phyloP scores from a whole-genome alignment of 2,113 vertebrate genomes.

The Ophiodon elongatus region DNA sequence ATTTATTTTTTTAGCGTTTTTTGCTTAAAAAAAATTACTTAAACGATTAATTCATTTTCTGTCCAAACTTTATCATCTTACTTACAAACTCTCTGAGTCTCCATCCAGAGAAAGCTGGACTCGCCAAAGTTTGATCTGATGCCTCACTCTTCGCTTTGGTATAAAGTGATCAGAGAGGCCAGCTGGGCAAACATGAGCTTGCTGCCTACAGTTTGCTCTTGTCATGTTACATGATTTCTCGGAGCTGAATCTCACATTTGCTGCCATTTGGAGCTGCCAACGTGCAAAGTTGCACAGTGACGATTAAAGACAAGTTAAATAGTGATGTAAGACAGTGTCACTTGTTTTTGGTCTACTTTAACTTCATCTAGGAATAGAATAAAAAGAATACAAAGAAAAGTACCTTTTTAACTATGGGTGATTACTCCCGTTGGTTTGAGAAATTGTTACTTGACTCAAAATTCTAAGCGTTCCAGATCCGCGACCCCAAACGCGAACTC shows the following conservation, averaged over 20 bases:
- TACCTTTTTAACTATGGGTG: background rate
- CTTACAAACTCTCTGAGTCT: background rate
- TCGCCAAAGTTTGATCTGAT: slow-evolving; percentile 2
- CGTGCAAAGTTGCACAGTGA: background rate
- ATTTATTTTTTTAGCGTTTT: background rate
- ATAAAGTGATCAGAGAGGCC: slow-evolving; percentile 25
- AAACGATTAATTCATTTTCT: background rate
- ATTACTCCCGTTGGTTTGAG: background rate
- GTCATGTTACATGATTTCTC: slow-evolving; percentile 34
- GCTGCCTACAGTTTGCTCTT: slow-evolving; percentile 44
- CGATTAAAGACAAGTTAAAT: slow-evolving; percentile 26
- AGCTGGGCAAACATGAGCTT: slow-evolving; percentile 40
- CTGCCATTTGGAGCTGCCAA: slow-evolving; percentile 15
- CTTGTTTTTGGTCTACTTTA: slow-evolving; percentile 15
- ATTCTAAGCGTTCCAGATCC: background rate
- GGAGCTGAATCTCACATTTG: slow-evolving; percentile 3
- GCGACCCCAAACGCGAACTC: background rate
- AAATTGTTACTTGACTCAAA: background rate
- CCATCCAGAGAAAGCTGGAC: slow-evolving; percentile 6
- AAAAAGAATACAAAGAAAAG: background rate
- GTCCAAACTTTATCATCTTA: background rate
- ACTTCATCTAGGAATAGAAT: background rate
- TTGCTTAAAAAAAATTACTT: background rate
- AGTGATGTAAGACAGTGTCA: background rate
- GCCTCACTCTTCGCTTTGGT: slow-evolving; percentile 16